phyloP scores from a whole-genome alignment of 2,888 invertebrate species.

The Ischnura elegans region DNA sequence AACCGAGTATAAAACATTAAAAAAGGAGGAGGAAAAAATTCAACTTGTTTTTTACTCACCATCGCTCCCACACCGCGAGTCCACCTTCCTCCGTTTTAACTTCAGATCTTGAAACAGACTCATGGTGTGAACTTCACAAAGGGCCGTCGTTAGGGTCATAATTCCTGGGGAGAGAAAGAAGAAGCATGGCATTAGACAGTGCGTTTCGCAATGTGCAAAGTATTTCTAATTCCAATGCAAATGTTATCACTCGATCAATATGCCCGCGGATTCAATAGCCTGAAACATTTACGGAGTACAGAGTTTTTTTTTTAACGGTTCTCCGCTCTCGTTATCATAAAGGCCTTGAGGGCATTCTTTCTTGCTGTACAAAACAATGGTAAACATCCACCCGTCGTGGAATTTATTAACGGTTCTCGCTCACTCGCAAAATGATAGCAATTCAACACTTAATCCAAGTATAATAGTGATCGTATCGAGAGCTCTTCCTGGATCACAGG shows the following conservation, averaged over 20 bases:
- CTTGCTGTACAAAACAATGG: background rate
- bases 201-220: background rate
- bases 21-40: slow-evolving; percentile 43
- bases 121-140: slow-evolving; percentile 98
- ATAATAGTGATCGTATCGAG: background rate
- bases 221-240: background rate
- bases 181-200: slow-evolving; percentile 71
- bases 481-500: background rate
- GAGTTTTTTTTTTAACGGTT: background rate
- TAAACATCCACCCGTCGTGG: background rate
- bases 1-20: background rate
- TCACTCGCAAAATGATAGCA: background rate
- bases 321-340: slow-evolving; percentile 22
- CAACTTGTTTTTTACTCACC: slow-evolving; percentile 81
- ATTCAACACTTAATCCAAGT: background rate
- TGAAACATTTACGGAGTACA: background rate
- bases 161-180: slow-evolving; percentile 85
- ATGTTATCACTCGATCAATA: background rate
- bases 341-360: background rate
- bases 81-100: slow-evolving; percentile 98
- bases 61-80: slow-evolving; percentile 97
- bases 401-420: slow-evolving; percentile 25
- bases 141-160: slow-evolving; percentile 96
- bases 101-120: slow-evolving; percentile 99
- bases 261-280: background rate